Evolutionary conservation across 1,140 invertebrate genomes (phyloP).

Genomic region (Drosophila auraria): DNA sequence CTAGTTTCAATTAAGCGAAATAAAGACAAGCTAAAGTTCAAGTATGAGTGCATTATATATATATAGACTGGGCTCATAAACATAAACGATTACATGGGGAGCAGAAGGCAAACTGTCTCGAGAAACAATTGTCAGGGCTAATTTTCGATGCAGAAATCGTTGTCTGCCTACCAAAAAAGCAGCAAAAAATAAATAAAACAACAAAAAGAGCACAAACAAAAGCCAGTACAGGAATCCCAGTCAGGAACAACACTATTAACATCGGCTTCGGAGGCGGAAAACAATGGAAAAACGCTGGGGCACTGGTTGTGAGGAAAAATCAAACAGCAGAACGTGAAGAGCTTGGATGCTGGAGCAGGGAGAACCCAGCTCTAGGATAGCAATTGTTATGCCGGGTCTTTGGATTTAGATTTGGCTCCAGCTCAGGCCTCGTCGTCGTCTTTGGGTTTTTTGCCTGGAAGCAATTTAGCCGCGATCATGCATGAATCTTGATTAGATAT

Average conservation of each 20-base stretch:
- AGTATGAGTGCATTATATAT: conserved; percentile 39
- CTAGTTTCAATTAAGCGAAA: conserved; percentile 81
- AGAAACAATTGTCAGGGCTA: conserved; percentile 55
- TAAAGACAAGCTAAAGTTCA: conserved; percentile 79
- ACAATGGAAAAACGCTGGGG: conserved; percentile 51
- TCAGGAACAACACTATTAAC: conserved; percentile 79
- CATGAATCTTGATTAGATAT: conserved; percentile 85
- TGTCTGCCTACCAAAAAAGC: conserved; percentile 22
- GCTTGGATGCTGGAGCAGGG: conserved; percentile 25
- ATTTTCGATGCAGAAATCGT: conserved; percentile 49
- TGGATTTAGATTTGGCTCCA: conserved; percentile 12
- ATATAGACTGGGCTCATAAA: conserved; percentile 39
- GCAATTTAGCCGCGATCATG: conserved; percentile 85
- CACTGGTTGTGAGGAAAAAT: conserved; percentile 26
- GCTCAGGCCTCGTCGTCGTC: conserved; percentile 20
- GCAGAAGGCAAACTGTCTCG: conserved; percentile 5
- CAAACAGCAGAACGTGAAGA: conserved; percentile 38
- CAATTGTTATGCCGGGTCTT: conserved; percentile 54
- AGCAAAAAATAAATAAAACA: conserved; percentile 7
- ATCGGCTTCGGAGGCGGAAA: conserved; percentile 43
- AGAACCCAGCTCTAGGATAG: conserved; percentile 30
- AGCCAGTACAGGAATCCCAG: conserved; percentile 40
- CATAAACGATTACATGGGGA: conserved; percentile 56
- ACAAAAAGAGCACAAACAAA: conserved; percentile 22
- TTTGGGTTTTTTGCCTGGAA: conserved; percentile 58